Evolutionary conservation across 2,113 vertebrate genomes (phyloP).

Genomic region (Cebidichthys violaceus): DNA sequence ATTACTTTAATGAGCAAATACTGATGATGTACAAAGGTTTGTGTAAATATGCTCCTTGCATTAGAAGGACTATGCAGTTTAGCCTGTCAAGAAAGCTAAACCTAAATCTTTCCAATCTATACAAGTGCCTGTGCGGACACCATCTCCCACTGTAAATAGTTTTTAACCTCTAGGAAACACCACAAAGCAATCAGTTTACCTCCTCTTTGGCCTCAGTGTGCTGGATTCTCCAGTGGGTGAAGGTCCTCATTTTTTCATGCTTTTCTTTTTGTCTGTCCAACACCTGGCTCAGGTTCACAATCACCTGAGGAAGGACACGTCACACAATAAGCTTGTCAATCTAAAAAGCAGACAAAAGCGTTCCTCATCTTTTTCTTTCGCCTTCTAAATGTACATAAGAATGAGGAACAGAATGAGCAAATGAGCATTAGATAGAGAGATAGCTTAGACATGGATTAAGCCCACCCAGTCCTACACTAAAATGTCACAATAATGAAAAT

Average conservation of each 20-base stretch:
- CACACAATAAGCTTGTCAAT: not conserved
- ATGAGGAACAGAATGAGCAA: not conserved
- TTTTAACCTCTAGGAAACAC: not conserved
- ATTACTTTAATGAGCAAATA: not conserved
- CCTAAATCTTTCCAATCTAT: not conserved
- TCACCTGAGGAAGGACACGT: conserved; percentile 85
- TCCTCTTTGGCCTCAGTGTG: conserved; percentile 87
- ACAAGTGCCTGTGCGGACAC: not conserved
- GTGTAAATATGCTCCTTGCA: not conserved
- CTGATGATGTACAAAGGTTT: not conserved
- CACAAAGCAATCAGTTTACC: conserved; percentile 75
- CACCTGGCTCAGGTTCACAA: conserved; percentile 88
- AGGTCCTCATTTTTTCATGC: conserved; percentile 89
- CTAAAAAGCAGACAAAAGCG: not conserved
- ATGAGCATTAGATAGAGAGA: not conserved
- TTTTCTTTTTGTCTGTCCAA: conserved; percentile 91
- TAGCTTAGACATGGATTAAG: not conserved
- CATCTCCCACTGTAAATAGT: not conserved
- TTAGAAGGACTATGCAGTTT: not conserved
- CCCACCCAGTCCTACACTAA: not conserved
- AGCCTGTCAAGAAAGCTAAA: not conserved
- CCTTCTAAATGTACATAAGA: not conserved
- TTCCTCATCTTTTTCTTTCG: conserved; percentile 1
- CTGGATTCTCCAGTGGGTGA: conserved; percentile 90
- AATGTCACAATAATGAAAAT: not conserved